Base-by-base conservation (phyloP, 2,113 vertebrate genomes). In the Gallinago media region DNA sequence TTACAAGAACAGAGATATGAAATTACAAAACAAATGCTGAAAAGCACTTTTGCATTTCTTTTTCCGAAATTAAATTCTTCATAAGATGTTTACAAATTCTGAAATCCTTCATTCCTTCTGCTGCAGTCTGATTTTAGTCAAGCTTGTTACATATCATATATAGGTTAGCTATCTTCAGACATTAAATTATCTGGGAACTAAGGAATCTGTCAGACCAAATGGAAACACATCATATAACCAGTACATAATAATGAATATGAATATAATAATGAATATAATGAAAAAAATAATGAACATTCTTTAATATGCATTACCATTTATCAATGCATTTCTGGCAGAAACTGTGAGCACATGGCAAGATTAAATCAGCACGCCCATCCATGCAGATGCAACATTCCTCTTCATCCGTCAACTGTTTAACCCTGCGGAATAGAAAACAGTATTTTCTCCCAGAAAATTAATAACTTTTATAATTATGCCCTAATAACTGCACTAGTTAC, bases 261-360 rank as follows among this genome's bases (percentile, higher is more conserved):
- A 49, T 49, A 47, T 15, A 93, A 59, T 22, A 91, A 88, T 14
- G 4, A 84, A 34, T 59, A 52, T 58, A 54, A 54, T 29, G 27
- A 29, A 27, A 27, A 27, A 89, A 93, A 61, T 22, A 92, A 88
- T 12, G 3, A 79, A 32, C 55, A 52, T 58, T 5, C 49, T 89
- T 76, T 73, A 58, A 32, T 42, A 20, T 55, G 8, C 38, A 97
- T 98, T 97, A 99, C 99, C 99, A 99, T 97, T 99, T 99, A 95
- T 99, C 99, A 72, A 99, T 99, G 96, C 99, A 99, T 83, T 99
- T 99, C 98, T 99, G 99, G 97, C 99, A 99, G 98, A 99, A 99
- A 96, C 98, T 99, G 98, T 99, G 99, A 27, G 99, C 98, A 70
- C 99, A 99, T 0, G 99, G 99, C 90, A 99, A 98, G 94, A 99